Evolutionary conservation across 1,140 invertebrate genomes (phyloP).

Genomic region (Cotesia typhae): DNA sequence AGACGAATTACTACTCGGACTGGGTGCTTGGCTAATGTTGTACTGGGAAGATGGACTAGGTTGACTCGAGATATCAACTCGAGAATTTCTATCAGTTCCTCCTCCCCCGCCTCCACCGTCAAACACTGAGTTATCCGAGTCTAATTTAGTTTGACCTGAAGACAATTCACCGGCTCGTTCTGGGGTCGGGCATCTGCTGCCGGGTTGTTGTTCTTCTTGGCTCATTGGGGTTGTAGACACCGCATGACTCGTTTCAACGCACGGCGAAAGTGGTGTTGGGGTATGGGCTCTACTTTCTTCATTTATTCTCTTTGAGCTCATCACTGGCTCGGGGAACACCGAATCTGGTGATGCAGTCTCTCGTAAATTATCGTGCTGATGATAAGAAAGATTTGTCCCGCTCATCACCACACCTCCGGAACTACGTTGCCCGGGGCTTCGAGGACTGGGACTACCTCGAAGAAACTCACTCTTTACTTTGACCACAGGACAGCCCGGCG

Average conservation of each 20-base stretch:
- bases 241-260: slow-evolving; percentile 45
- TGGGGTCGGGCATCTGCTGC: slow-evolving; percentile 56
- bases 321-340: slow-evolving; percentile 55
- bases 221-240: slow-evolving; percentile 58
- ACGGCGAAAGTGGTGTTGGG: slow-evolving; percentile 57
- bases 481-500: slow-evolving; percentile 68
- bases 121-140: slow-evolving; percentile 67
- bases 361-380: slow-evolving; percentile 46
- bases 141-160: slow-evolving; percentile 63
- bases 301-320: slow-evolving; percentile 54
- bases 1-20: slow-evolving; percentile 55
- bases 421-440: slow-evolving; percentile 49
- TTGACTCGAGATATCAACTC: slow-evolving; percentile 27
- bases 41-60: slow-evolving; percentile 62
- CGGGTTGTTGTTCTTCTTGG: slow-evolving; percentile 50
- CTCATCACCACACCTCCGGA: slow-evolving; percentile 28
- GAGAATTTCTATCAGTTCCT: slow-evolving; percentile 45
- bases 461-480: slow-evolving; percentile 66
- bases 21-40: slow-evolving; percentile 53
- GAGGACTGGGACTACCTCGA: slow-evolving; percentile 61
- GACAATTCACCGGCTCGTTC: slow-evolving; percentile 55
- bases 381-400: slow-evolving; percentile 41
- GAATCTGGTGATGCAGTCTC: slow-evolving; percentile 63
- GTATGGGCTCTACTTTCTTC: slow-evolving; percentile 52
- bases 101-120: slow-evolving; percentile 63